Base-by-base conservation (phyloP, 2,888 invertebrate species). In the Julus scandinavius region DNA sequence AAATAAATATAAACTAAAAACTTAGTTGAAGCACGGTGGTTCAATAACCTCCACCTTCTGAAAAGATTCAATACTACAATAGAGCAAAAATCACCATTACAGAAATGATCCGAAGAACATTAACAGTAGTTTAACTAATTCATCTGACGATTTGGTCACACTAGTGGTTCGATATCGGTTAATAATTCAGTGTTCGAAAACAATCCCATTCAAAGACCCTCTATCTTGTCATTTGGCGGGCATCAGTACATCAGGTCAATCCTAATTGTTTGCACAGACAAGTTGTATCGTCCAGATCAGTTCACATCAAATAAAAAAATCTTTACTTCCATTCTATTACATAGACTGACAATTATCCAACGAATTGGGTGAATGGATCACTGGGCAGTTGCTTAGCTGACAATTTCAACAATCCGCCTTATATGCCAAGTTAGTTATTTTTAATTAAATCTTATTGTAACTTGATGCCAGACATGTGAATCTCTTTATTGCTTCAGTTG, bases 321-420 rank as follows among this genome's bases (percentile, higher is more conserved):
- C 49, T 15, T 45, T 86, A 6, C 38, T 54, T 50, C 7, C 3
- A 86, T 49, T 86, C 3, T 86, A 38, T 86, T 49, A 38, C 49
- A 17, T 86, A 49, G 86, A 50, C 50, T 3, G 50, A 86, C 50
- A 86, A 86, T 50, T 86, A 86, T 38, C 54, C 86, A 7, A 49
- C 38, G 3, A 86, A 86, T 86, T 86, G 87, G 87, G 54, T 20
- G 45, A 89, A 90, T 83, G 91, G 91, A 5, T 91, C 91, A n/a
- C 84, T 89, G 85, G 87, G 90, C 40, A 91, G 91, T 2, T 91
- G 92, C 87, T 85, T 87, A 6, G 88, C 89, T n/a, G 91, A 91
- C 83, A 88, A 90, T 72, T 90, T 90, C 89, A 92, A 92, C 88
- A 89, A 91, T 87, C 92, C 92, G 3, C 91, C 91, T 1, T 92